A percentile compares a stretch with the other conserved stretches of the same genome.
Evolutionary conservation across 1,140 invertebrate species (phyloP).

Genomic region (Caenorhabditis elegans): WBcel235 BX284602.5:11303501-11304000

Average conservation of each 20-base stretch:
- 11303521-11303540: slow-evolving; percentile 23
- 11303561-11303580: background rate
- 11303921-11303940: background rate
- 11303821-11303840: background rate
- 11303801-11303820: background rate
- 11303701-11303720: background rate
- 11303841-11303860: too few species aligned
- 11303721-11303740: background rate
- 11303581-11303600: background rate
- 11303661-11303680: background rate
- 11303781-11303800: background rate
- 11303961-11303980: background rate
- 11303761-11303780: background rate
- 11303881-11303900: slow-evolving; percentile 13
- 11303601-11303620: slow-evolving; percentile 31
- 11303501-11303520: slow-evolving; percentile 5
- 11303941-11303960: background rate
- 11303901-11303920: background rate
- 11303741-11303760: background rate
- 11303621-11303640: background rate
- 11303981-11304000: background rate
- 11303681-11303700: slow-evolving; percentile 26
- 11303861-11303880: background rate
- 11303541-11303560: background rate
- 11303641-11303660: background rate